Conservation (phyloP, 2,888 invertebrate species). For the Drosophila siamana region DNA sequence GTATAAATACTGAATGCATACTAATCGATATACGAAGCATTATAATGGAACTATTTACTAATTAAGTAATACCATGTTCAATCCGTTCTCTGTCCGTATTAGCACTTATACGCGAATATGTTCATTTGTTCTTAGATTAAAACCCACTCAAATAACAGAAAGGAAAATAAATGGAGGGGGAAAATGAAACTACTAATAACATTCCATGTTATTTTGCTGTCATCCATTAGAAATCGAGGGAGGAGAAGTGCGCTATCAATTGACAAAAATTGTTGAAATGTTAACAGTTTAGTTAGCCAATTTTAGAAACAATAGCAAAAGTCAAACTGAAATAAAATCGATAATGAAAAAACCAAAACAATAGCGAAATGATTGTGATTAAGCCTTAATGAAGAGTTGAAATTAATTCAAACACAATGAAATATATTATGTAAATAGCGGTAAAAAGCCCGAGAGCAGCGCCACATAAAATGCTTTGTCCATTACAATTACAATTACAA, state of each 20-base stretch:
- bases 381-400: conserved; percentile 63
- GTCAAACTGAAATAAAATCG: conserved; percentile 31
- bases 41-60: conserved; percentile 33
- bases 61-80: conserved; percentile 43
- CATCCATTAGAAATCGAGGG: conserved; percentile 18
- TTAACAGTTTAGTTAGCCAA: conserved; percentile 72
- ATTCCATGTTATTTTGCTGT: conserved; percentile 71
- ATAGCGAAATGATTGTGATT: conserved; percentile 78
- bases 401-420: conserved; percentile 44
- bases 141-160: conserved; percentile 11
- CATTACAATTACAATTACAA: conserved; percentile 27
- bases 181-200: conserved; percentile 57
- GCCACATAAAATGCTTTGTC: conserved; percentile 53
- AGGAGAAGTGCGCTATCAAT: conserved; percentile 19
- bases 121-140: conserved; percentile 27
- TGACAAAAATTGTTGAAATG: conserved; percentile 41
- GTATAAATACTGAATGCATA: conserved; percentile 22
- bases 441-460: conserved; percentile 62
- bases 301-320: conserved; percentile 61
- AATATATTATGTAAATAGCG: conserved; percentile 55
- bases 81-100: conserved; percentile 57
- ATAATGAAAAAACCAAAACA: conserved; percentile 43
- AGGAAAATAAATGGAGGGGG: background rate
- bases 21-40: conserved; percentile 29
- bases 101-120: conserved; percentile 23